These are phyloP conservation scores for Perccottus glenii DNA, from an alignment of 2,113 vertebrate species.

Conservation along the genomic window DNA sequence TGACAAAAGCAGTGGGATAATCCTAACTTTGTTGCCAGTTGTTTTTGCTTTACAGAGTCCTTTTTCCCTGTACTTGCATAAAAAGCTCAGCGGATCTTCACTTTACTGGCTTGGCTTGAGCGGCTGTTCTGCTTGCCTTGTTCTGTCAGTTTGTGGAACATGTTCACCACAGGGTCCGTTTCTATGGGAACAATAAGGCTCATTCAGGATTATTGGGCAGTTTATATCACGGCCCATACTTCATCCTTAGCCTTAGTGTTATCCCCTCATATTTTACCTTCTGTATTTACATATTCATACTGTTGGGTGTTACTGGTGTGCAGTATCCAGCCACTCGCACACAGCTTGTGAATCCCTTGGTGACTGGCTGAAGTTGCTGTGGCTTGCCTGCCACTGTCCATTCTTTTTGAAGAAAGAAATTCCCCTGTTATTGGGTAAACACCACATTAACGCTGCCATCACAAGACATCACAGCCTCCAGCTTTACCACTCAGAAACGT, in stretches of 20 bases:
- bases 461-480: not conserved
- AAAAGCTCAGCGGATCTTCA: constrained; percentile 1
- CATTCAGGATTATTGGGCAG: constrained; percentile 4
- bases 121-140: constrained; percentile 7
- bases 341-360: constrained; percentile 14
- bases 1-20: not conserved
- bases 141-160: not conserved
- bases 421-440: constrained; percentile 38
- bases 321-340: not conserved
- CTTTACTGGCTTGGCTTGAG: not conserved
- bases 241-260: constrained; percentile 8
- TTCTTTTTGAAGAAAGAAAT: constrained; percentile 15
- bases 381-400: constrained; percentile 20
- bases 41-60: not conserved
- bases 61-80: not conserved
- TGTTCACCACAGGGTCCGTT: not conserved
- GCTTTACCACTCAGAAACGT: constrained; percentile 13
- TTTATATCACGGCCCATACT: constrained; percentile 6
- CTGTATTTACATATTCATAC: constrained; percentile 6
- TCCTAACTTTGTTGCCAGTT: not conserved
- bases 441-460: constrained; percentile 1
- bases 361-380: constrained; percentile 4
- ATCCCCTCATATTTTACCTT: not conserved
- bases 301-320: constrained; percentile 14
- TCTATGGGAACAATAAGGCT: constrained; percentile 11